These are phyloP conservation scores for Microtus californicus DNA, from an alignment of 2,797 vertebrate genomes.

Conservation along the genomic window DNA sequence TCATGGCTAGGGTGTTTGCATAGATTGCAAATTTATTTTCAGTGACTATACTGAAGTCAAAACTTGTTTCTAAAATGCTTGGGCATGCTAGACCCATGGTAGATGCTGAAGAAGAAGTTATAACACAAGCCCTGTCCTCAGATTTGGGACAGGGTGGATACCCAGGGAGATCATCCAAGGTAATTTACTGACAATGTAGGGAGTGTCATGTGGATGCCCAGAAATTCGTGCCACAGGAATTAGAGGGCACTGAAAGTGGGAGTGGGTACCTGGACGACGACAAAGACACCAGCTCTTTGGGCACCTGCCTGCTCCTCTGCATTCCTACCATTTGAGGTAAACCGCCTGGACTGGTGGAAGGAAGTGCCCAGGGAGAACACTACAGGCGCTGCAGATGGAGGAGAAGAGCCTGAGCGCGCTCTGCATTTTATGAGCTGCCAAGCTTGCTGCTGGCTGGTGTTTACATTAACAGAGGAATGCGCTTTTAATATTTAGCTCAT, in stretches of 20 bases:
- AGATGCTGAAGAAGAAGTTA: neutral
- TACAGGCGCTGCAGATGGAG: constrained; percentile 17
- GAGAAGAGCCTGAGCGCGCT: constrained; percentile 62
- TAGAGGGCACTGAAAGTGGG: neutral
- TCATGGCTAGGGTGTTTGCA: neutral
- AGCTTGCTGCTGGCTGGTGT: constrained; percentile 76
- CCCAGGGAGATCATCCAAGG: neutral
- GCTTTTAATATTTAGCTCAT: constrained; percentile 80
- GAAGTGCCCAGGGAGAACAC: constrained; percentile 9
- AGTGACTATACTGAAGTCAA: neutral
- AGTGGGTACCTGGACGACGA: neutral
- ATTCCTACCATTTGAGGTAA: constrained; percentile 24
- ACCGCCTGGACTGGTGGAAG: constrained; percentile 16
- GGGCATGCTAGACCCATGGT: neutral
- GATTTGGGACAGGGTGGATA: neutral
- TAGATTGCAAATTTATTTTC: neutral
- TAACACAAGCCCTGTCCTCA: neutral
- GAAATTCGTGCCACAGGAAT: neutral
- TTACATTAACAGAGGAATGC: constrained; percentile 77
- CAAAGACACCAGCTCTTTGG: neutral
- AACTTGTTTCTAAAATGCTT: neutral
- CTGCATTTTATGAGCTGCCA: constrained; percentile 65
- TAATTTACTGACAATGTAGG: neutral
- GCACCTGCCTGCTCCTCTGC: neutral
- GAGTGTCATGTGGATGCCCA: neutral